A percentile compares a stretch with the other conserved stretches of the same genome.
Conservation (phyloP, 2,113 vertebrate species). For the Lichenostomus cassidix region DNA sequence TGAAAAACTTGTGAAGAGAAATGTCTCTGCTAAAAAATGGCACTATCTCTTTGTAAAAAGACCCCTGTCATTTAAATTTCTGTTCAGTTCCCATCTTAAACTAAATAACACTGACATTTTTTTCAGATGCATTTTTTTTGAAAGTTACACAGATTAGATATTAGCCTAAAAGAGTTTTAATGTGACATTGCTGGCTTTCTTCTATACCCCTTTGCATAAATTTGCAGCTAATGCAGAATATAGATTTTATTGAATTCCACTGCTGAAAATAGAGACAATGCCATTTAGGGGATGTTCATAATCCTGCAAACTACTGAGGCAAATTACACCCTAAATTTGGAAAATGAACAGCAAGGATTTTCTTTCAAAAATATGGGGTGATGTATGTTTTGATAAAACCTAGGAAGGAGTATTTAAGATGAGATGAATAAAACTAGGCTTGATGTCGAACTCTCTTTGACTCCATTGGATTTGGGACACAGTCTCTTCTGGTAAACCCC, state of each 20-base stretch:
- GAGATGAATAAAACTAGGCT: background rate
- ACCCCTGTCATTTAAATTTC: constrained; percentile 71
- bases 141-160: constrained; percentile 49
- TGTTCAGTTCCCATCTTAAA: constrained; percentile 56
- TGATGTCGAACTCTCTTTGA: background rate
- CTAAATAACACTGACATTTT: constrained; percentile 68
- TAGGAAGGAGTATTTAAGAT: background rate
- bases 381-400: background rate
- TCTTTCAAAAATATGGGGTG: background rate
- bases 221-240: background rate
- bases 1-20: constrained; percentile 75
- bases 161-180: constrained; percentile 30
- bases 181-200: constrained; percentile 8
- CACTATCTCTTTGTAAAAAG: constrained; percentile 67
- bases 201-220: background rate
- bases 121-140: constrained; percentile 68
- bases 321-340: background rate
- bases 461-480: background rate
- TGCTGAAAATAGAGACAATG: background rate
- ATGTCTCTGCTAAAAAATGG: constrained; percentile 62
- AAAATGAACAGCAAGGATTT: background rate
- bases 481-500: background rate
- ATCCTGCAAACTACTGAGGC: background rate
- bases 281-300: background rate
- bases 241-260: background rate